Conservation (phyloP, 2,113 vertebrate species). For the Saguinus imperator region DNA sequence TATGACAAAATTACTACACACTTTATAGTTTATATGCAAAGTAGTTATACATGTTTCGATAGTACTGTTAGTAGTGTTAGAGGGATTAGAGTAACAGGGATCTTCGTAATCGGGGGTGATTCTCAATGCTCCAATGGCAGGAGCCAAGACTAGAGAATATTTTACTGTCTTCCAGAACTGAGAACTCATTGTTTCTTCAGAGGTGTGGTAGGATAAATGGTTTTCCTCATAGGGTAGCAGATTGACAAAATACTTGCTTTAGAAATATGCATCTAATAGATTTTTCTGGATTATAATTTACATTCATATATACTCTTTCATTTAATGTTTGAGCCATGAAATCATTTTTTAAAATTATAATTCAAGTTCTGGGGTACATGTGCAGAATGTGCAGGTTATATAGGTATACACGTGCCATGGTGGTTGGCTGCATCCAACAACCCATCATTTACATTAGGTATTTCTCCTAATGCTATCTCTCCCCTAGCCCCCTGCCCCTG, state of each 20-base stretch:
- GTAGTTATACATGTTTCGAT: background rate
- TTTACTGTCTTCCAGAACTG: background rate
- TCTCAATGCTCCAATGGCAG: background rate
- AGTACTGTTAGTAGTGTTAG: background rate
- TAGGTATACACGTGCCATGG: background rate
- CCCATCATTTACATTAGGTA: too few species aligned
- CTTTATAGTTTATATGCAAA: background rate
- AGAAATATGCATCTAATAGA: background rate
- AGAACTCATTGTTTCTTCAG: background rate
- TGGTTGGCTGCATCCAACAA: too few species aligned
- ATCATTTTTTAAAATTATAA: background rate
- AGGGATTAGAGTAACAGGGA: background rate
- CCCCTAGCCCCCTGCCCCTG: too few species aligned
- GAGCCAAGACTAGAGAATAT: background rate
- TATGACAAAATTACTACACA: background rate
- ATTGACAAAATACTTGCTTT: background rate
- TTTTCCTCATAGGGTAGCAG: background rate
- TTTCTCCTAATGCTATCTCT: too few species aligned
- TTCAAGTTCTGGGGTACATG: background rate
- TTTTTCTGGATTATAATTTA: background rate
- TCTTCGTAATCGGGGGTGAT: background rate
- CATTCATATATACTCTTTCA: background rate
- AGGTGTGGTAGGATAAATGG: background rate
- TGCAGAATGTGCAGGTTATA: background rate
- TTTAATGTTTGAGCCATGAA: background rate